phyloP scores from a whole-genome alignment of 1,140 invertebrate species.

The Cheumatopsyche charites region DNA sequence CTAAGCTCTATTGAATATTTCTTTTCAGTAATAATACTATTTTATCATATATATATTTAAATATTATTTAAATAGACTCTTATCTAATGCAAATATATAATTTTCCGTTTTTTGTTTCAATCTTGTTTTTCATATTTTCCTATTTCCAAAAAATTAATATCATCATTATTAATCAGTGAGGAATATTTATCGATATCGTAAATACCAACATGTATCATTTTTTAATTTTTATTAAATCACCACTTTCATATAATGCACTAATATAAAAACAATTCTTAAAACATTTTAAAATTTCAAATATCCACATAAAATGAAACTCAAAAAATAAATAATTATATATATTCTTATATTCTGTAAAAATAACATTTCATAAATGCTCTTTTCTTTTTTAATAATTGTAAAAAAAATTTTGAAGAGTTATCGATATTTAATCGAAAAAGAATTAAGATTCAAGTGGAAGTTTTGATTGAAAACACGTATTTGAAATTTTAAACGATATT shows the following conservation, averaged over 20 bases:
- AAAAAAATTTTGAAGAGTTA: too few species aligned
- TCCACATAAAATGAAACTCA: conserved; percentile 24
- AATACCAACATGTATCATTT: conserved; percentile 11
- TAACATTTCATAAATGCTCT: not conserved
- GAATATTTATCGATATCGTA: conserved; percentile 24
- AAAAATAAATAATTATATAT: conserved; percentile 25
- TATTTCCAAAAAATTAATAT: conserved; percentile 23
- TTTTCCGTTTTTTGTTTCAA: conserved; percentile 1
- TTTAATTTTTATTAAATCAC: conserved; percentile 10
- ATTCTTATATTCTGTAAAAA: conserved; percentile 19
- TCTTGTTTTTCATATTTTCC: not conserved
- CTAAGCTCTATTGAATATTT: conserved; percentile 48
- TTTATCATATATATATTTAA: conserved; percentile 10
- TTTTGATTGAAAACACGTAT: not conserved
- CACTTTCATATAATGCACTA: conserved; percentile 1
- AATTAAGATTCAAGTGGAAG: too few species aligned
- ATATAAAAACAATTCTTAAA: conserved; percentile 14
- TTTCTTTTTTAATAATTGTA: too few species aligned
- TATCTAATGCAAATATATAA: conserved; percentile 3
- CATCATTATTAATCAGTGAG: conserved; percentile 7
- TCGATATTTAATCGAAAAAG: too few species aligned
- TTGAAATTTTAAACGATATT: conserved; percentile 9
- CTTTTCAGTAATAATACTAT: not conserved
- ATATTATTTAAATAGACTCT: conserved; percentile 1
- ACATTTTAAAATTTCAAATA: conserved; percentile 18